These are phyloP conservation scores for Diorhabda sublineata DNA, from an alignment of 1,140 invertebrate species.

Conservation along the genomic window DNA sequence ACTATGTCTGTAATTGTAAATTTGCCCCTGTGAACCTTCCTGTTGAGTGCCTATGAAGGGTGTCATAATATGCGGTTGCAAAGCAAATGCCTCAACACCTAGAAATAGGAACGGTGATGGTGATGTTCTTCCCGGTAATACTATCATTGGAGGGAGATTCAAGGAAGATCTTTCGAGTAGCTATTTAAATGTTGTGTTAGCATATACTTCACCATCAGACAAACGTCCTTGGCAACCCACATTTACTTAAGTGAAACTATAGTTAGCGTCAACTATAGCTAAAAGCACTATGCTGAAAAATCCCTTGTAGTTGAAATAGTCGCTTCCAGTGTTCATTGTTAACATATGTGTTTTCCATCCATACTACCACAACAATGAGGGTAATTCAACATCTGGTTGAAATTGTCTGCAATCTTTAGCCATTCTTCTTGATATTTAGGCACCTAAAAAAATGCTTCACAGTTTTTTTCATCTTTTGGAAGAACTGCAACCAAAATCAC, in stretches of 20 bases:
- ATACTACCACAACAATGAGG: constrained; percentile 47
- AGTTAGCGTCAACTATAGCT: constrained; percentile 6
- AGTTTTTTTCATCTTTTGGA: not conserved
- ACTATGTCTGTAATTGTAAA: not conserved
- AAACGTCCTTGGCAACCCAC: constrained; percentile 4
- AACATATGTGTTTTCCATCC: constrained; percentile 45
- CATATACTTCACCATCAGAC: constrained; percentile 11
- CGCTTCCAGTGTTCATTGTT: constrained; percentile 21
- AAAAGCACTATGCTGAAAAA: constrained; percentile 11
- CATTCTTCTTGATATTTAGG: constrained; percentile 19
- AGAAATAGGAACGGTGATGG: not conserved
- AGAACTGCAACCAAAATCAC: not conserved
- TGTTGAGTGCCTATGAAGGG: constrained; percentile 7
- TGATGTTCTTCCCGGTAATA: not conserved
- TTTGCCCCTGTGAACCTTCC: not conserved
- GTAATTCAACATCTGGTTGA: constrained; percentile 41
- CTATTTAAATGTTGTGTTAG: constrained; percentile 2
- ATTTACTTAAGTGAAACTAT: constrained; percentile 3
- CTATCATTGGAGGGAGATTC: not conserved
- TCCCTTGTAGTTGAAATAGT: constrained; percentile 38
- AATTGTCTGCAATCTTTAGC: constrained; percentile 32
- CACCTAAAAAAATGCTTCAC: not conserved
- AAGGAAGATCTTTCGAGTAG: not conserved
- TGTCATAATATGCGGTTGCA: constrained; percentile 15
- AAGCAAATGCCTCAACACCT: constrained; percentile 5